Conservation (phyloP, 92 coral and sea anemone species). For the Actinernus sp. region DNA sequence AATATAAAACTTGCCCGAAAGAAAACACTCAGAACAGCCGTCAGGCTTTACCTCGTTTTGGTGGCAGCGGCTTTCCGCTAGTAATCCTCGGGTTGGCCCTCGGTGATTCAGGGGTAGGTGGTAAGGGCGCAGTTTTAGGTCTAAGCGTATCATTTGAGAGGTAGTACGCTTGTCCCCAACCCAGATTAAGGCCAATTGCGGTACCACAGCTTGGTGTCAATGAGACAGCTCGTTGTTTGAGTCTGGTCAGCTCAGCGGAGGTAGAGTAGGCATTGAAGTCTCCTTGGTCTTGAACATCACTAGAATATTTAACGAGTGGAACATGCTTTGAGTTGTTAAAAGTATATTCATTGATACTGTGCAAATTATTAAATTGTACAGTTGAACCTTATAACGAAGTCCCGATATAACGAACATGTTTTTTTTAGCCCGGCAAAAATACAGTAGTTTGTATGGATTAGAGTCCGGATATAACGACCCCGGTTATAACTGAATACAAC, state of each 20-base stretch:
- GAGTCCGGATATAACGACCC: too few relatives aligned
- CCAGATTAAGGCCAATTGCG: neutral
- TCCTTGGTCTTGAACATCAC: neutral
- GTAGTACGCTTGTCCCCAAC: constrained; percentile 6
- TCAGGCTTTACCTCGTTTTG: constrained; percentile 81
- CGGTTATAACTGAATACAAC: too few relatives aligned
- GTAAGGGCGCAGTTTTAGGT: constrained; percentile 92
- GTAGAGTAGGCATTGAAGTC: neutral
- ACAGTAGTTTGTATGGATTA: too few relatives aligned
- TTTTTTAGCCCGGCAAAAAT: too few relatives aligned
- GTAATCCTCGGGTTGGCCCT: constrained; percentile 97
- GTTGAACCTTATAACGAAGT: too few relatives aligned
- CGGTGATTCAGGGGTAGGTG: constrained; percentile 91
- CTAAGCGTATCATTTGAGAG: constrained; percentile 35
- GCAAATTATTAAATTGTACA: too few relatives aligned
- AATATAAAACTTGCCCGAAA: too few relatives aligned
- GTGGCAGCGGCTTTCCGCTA: constrained; percentile 85
- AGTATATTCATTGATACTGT: too few relatives aligned
- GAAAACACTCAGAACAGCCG: too few relatives aligned
- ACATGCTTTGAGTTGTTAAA: too few relatives aligned
- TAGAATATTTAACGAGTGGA: too few relatives aligned
- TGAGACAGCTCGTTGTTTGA: constrained; percentile 13
- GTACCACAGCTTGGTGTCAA: constrained; percentile 1
- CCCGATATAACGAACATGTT: too few relatives aligned
- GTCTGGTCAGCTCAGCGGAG: neutral